These are phyloP conservation scores for Drosophila niveifrons DNA, from an alignment of 2,888 invertebrate genomes.

Conservation along the genomic window DNA sequence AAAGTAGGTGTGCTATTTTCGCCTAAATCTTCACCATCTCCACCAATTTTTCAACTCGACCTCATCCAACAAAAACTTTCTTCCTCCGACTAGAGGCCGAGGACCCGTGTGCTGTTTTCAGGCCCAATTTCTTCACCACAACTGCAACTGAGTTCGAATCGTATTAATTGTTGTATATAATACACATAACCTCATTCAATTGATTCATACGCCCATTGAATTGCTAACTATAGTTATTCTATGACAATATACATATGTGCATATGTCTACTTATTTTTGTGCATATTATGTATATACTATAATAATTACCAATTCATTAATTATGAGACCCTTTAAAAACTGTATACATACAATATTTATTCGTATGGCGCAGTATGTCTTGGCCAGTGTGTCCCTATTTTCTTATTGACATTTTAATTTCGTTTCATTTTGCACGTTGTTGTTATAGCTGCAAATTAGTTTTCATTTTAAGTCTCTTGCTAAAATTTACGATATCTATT, in stretches of 20 bases:
- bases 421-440: constrained; percentile 75
- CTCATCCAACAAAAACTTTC: not conserved
- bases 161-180: constrained; percentile 14
- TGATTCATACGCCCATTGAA: constrained; percentile 47
- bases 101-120: constrained; percentile 12
- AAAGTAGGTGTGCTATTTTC: not conserved
- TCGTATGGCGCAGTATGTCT: constrained; percentile 8
- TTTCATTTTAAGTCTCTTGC: constrained; percentile 24
- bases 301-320: not conserved
- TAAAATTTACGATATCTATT: constrained; percentile 28
- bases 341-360: not conserved
- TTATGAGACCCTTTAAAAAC: not conserved
- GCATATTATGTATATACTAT: constrained; percentile 1
- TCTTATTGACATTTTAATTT: constrained; percentile 5
- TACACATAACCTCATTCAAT: constrained; percentile 14
- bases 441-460: constrained; percentile 39
- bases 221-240: constrained; percentile 13
- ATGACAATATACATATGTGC: constrained; percentile 6
- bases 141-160: constrained; percentile 4
- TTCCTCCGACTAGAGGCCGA: not conserved
- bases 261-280: not conserved
- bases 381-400: constrained; percentile 28
- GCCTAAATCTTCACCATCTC: not conserved
- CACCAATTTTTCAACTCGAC: not conserved
- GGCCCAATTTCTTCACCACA: not conserved